These are phyloP conservation scores for Solenodon paradoxus DNA, from an alignment of 2,113 vertebrate species.

Conservation along the genomic window DNA sequence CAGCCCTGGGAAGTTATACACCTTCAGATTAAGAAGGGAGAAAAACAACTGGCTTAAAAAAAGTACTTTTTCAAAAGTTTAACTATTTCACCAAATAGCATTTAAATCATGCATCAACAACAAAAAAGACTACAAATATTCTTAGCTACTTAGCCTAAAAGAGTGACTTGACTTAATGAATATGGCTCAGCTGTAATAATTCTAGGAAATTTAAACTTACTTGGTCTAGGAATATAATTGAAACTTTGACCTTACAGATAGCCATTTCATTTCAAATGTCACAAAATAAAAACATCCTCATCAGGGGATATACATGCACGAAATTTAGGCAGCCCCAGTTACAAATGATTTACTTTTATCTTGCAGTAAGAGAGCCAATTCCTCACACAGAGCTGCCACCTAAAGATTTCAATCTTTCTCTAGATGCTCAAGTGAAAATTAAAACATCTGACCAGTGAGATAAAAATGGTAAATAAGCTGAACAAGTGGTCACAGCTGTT, in stretches of 20 bases:
- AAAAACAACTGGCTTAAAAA: not conserved
- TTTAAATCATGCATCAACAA: not conserved
- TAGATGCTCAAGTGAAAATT: not conserved
- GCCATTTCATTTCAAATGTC: constrained; percentile 17
- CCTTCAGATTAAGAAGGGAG: not conserved
- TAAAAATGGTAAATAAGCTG: not conserved
- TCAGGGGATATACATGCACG: not conserved
- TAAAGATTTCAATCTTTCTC: not conserved
- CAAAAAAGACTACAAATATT: not conserved
- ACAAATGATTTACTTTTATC: not conserved
- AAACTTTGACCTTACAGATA: not conserved
- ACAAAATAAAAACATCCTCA: not conserved
- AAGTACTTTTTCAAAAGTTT: not conserved
- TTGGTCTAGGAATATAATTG: not conserved
- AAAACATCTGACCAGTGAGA: not conserved
- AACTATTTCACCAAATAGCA: not conserved
- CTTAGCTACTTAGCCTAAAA: not conserved
- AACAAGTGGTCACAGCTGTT: not conserved
- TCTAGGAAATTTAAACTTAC: not conserved
- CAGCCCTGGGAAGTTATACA: not conserved
- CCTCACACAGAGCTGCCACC: not conserved
- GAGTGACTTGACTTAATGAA: not conserved
- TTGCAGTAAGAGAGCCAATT: not conserved
- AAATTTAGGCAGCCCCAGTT: not conserved
- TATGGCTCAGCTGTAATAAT: not conserved